A percentile compares a stretch with the other conserved stretches of the same genome.
Evolutionary conservation across 2,113 vertebrate species (phyloP).

Genomic region (Atlantisia rogersi): DNA sequence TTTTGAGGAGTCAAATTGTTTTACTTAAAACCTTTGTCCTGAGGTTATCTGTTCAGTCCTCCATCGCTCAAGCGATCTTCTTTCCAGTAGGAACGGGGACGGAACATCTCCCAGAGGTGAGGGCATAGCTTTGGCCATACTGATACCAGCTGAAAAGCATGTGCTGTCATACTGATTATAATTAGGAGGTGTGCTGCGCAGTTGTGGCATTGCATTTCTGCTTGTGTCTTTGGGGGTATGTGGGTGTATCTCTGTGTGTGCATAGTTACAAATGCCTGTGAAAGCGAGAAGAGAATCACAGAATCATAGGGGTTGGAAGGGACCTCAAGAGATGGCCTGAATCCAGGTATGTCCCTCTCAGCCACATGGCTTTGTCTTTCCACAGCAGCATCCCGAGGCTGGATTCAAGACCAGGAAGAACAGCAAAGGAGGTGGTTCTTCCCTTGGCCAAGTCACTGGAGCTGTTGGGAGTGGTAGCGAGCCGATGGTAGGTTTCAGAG

Average conservation of each 20-base stretch:
- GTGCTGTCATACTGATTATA: neutral
- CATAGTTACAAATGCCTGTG: neutral
- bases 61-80: neutral
- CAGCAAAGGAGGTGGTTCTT: neutral
- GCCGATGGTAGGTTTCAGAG: neutral
- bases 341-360: neutral
- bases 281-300: neutral
- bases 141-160: neutral
- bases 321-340: neutral
- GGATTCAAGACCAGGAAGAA: neutral
- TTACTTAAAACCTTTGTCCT: neutral
- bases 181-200: neutral
- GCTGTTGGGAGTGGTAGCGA: rapidly evolving
- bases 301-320: too few relatives aligned
- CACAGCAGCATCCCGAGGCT: neutral
- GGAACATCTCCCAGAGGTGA: neutral
- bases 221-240: neutral
- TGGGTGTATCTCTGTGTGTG: neutral
- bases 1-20: conserved; percentile 2
- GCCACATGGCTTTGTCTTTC: neutral
- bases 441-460: rapidly evolving
- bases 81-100: neutral
- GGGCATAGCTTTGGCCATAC: neutral
- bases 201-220: neutral
- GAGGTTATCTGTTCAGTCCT: neutral